phyloP scores from a whole-genome alignment of 2,797 vertebrate species.

The Bradypodion pumilum region DNA sequence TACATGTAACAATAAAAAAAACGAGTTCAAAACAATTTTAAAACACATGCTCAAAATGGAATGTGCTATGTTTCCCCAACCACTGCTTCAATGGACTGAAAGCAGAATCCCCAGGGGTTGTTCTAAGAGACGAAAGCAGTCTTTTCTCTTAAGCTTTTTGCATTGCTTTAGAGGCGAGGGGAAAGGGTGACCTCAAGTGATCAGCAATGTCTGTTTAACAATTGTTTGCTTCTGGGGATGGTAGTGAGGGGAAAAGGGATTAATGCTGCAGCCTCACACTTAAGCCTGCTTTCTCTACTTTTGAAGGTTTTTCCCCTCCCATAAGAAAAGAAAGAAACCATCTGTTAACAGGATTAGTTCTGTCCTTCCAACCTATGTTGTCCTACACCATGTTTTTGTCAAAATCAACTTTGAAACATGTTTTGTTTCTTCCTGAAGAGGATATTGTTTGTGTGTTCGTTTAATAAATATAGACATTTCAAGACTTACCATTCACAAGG shows the following conservation, averaged over 20 bases:
- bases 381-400: background rate
- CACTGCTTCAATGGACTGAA: background rate
- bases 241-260: background rate
- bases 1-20: no score
- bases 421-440: background rate
- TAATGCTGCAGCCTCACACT: constrained; percentile 14
- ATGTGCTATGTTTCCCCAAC: background rate
- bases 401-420: background rate
- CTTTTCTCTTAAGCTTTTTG: background rate
- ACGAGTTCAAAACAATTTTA: no score
- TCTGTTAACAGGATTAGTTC: constrained; percentile 30
- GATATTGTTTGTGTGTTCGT: background rate
- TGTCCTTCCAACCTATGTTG: background rate
- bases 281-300: background rate
- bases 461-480: background rate
- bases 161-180: background rate
- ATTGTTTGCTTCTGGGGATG: constrained; percentile 17
- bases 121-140: background rate
- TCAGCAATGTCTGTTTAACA: background rate
- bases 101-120: background rate
- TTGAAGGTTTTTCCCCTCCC: background rate
- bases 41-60: no score
- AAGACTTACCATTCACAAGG: background rate
- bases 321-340: constrained; percentile 12
- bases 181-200: background rate